These are phyloP conservation scores for Nematostella vectensis DNA, from an alignment of 92 coral and sea anemone species.

Conservation along the genomic window DNA sequence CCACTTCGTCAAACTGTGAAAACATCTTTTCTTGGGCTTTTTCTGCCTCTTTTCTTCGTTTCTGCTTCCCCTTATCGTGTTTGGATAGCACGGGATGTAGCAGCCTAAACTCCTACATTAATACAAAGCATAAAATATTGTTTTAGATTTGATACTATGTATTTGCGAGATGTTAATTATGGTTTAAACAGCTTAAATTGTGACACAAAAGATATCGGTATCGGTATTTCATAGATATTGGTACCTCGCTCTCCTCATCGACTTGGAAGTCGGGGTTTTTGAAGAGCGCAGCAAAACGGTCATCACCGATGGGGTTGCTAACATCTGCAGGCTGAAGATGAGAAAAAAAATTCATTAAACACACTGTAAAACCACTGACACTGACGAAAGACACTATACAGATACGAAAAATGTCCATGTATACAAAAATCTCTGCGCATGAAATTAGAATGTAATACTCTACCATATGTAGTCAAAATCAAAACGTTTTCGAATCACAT, in stretches of 20 bases:
- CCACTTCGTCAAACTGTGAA: constrained; percentile 79
- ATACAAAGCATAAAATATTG: neutral
- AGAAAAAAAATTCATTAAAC: neutral
- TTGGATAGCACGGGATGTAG: constrained; percentile 87
- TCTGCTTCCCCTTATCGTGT: constrained; percentile 67
- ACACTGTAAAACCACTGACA: neutral
- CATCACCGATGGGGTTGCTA: constrained; percentile 90
- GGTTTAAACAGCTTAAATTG: too few species aligned
- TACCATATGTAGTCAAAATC: too few species aligned
- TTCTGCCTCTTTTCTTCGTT: constrained; percentile 37
- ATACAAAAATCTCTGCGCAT: constrained; percentile 8
- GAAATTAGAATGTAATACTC: too few species aligned
- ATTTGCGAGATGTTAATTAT: too few species aligned
- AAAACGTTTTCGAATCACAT: too few species aligned
- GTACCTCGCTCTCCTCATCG: constrained; percentile 88
- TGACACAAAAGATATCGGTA: too few species aligned
- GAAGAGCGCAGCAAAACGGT: constrained; percentile 96
- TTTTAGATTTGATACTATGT: too few species aligned
- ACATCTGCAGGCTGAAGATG: constrained; percentile 45
- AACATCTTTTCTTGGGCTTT: constrained; percentile 29
- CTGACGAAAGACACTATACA: too few species aligned
- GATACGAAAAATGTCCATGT: neutral
- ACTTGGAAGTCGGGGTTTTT: constrained; percentile 98
- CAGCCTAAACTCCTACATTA: constrained; percentile 59
- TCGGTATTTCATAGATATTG: constrained; percentile 4